Evolutionary conservation across 2,113 vertebrate species (phyloP).

Genomic region (Coregonus clupeaformis): DNA sequence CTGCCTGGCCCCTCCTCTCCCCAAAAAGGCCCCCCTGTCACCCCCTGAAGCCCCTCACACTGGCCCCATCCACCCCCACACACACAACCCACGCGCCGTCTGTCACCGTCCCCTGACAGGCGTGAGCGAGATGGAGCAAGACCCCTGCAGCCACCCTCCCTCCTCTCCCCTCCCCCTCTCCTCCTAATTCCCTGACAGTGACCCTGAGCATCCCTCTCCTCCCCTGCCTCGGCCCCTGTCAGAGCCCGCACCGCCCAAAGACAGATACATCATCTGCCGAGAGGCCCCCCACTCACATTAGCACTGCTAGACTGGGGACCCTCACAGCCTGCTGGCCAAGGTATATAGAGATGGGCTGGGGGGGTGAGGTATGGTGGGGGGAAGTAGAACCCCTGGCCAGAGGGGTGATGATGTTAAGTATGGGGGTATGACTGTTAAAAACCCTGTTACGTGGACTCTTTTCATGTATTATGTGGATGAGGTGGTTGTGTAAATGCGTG

Average conservation of each 20-base stretch:
- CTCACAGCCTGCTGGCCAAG: not conserved
- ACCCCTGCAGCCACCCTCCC: conserved; percentile 55
- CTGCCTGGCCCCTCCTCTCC: conserved; percentile 32
- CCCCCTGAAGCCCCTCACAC: not conserved
- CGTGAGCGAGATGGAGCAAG: conserved; percentile 51
- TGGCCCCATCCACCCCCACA: conserved; percentile 17
- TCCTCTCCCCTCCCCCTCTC: conserved; percentile 6
- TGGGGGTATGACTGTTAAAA: not conserved
- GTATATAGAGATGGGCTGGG: not conserved
- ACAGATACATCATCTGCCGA: conserved; percentile 63
- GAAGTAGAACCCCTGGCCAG: conserved; percentile 49
- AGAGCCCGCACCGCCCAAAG: conserved; percentile 13
- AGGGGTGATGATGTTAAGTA: conserved; percentile 45
- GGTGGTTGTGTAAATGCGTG: not conserved
- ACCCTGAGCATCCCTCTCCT: conserved; percentile 23
- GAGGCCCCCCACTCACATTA: conserved; percentile 39
- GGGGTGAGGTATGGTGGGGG: not conserved
- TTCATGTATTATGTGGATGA: not conserved
- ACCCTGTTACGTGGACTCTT: too few species aligned
- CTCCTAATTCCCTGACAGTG: conserved; percentile 64
- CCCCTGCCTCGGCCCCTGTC: not conserved
- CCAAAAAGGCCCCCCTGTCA: conserved; percentile 1
- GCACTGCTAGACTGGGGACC: conserved; percentile 35
- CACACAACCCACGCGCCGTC: conserved; percentile 65
- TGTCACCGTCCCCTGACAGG: conserved; percentile 69